Conservation (phyloP, 2,888 invertebrate species). For the Neocrepidodera transversa region DNA sequence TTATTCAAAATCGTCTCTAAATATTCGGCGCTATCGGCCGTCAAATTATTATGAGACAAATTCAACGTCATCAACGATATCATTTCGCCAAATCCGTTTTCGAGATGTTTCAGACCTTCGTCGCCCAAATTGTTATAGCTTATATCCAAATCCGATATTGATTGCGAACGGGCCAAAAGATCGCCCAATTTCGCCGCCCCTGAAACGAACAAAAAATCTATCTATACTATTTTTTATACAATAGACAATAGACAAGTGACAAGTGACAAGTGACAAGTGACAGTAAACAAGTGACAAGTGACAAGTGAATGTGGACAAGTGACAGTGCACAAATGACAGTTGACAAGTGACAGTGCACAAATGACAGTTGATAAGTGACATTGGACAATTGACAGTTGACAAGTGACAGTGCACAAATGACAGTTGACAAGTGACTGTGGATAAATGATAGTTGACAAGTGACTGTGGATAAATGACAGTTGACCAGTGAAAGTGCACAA, state of each 20-base stretch:
- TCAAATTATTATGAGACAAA: slow-evolving; percentile 63
- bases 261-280: neutral
- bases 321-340: too few relatives aligned
- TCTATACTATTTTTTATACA: too few relatives aligned
- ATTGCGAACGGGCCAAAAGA: slow-evolving; percentile 53
- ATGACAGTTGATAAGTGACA: too few relatives aligned
- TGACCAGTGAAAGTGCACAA: too few relatives aligned
- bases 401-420: too few relatives aligned
- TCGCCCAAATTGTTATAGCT: slow-evolving; percentile 61
- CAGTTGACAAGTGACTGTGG: too few relatives aligned
- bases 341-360: too few relatives aligned
- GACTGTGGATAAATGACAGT: too few relatives aligned
- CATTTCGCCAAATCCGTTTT: slow-evolving; percentile 53
- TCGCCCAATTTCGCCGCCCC: slow-evolving; percentile 57
- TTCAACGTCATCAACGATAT: slow-evolving; percentile 57
- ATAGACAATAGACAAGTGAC: too few relatives aligned
- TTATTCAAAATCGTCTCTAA: slow-evolving; percentile 58
- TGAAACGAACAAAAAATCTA: slow-evolving; percentile 33
- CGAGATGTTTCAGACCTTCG: slow-evolving; percentile 56
- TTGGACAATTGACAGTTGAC: too few relatives aligned
- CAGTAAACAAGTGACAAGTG: neutral
- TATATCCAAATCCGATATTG: slow-evolving; percentile 57
- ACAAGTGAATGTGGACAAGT: too few relatives aligned
- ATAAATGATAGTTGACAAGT: too few relatives aligned
- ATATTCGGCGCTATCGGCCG: slow-evolving; percentile 56